A percentile compares a stretch with the other conserved stretches of the same genome.
Conservation (phyloP, 2,888 invertebrate genomes). For the Liodrosophila aerea region DNA sequence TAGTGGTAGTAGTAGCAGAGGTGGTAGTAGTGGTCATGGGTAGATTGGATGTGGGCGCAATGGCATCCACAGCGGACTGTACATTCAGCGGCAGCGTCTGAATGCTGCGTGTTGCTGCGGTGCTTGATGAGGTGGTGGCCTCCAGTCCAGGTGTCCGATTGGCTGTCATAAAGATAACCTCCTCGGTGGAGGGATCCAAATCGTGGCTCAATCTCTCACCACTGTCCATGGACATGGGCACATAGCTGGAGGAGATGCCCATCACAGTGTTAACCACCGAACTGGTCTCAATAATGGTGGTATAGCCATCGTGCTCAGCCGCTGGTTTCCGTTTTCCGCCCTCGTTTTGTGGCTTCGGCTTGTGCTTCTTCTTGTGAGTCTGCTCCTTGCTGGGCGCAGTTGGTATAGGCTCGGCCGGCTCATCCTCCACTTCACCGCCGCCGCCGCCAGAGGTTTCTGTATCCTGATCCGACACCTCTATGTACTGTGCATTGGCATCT, state of each 20-base stretch:
- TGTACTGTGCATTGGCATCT: slow-evolving; percentile 77
- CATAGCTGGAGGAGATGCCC: slow-evolving; percentile 73
- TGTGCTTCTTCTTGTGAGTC: slow-evolving; percentile 77
- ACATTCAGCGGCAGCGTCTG: slow-evolving; percentile 42
- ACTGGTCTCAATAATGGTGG: slow-evolving; percentile 77
- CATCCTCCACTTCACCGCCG: slow-evolving; percentile 53
- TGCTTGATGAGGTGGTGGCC: slow-evolving; percentile 16
- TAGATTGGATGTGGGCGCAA: slow-evolving; percentile 49
- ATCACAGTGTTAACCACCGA: slow-evolving; percentile 77
- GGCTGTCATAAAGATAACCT: slow-evolving; percentile 80
- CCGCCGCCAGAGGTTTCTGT: slow-evolving; percentile 32
- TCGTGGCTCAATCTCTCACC: slow-evolving; percentile 43
- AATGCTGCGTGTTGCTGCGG: slow-evolving; percentile 32
- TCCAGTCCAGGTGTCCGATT: slow-evolving; percentile 78
- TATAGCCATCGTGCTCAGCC: slow-evolving; percentile 50
- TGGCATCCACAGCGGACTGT: slow-evolving; percentile 32
- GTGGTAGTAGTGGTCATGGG: slow-evolving; percentile 49
- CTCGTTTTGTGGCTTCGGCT: not conserved
- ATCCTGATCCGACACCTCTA: slow-evolving; percentile 79
- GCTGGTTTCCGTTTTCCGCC: slow-evolving; percentile 5
- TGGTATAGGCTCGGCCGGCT: slow-evolving; percentile 38
- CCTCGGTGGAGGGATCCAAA: slow-evolving; percentile 79
- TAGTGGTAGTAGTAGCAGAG: slow-evolving; percentile 39
- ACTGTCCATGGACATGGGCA: slow-evolving; percentile 78
- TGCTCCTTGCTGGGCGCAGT: slow-evolving; percentile 67